Evolutionary conservation across 1,140 invertebrate genomes (phyloP).

Genomic region (Sogatella furcifera): DNA sequence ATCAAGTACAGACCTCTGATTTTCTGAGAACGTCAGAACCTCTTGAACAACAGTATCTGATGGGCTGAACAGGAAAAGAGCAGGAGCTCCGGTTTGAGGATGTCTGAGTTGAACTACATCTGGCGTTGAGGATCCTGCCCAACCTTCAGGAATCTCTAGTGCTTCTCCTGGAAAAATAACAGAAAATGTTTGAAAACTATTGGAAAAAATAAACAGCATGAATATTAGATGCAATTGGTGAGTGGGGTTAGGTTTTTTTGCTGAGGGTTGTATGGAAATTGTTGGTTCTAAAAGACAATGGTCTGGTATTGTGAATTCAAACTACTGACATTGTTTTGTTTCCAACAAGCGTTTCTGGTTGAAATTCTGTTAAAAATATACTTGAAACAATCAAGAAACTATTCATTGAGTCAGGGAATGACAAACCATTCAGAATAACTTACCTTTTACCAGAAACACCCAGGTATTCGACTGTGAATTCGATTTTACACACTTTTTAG

Average conservation of each 20-base stretch:
- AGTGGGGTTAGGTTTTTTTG: too few relatives aligned
- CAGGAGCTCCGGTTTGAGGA: slow-evolving; percentile 45
- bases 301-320: too few relatives aligned
- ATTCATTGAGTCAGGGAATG: too few relatives aligned
- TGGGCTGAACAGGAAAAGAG: slow-evolving; percentile 48
- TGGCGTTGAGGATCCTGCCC: slow-evolving; percentile 25
- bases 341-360: too few relatives aligned
- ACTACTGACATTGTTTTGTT: too few relatives aligned
- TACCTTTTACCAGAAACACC: slow-evolving; percentile 54
- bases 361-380: too few relatives aligned
- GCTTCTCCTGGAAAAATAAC: slow-evolving; percentile 31
- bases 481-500: slow-evolving; percentile 42
- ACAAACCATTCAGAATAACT: slow-evolving; percentile 1
- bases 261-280: too few relatives aligned
- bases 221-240: too few relatives aligned
- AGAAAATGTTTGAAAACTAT: too few relatives aligned
- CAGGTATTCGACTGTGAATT: slow-evolving; percentile 42
- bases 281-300: too few relatives aligned
- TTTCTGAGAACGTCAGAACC: slow-evolving; percentile 52
- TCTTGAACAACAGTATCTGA: slow-evolving; percentile 48
- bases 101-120: slow-evolving; percentile 60
- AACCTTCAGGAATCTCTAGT: slow-evolving; percentile 23
- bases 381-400: too few relatives aligned
- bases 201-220: too few relatives aligned
- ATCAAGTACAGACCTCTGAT: slow-evolving; percentile 30